These are phyloP conservation scores for Drosophila neonasuta DNA, from an alignment of 2,888 invertebrate genomes.

Conservation along the genomic window DNA sequence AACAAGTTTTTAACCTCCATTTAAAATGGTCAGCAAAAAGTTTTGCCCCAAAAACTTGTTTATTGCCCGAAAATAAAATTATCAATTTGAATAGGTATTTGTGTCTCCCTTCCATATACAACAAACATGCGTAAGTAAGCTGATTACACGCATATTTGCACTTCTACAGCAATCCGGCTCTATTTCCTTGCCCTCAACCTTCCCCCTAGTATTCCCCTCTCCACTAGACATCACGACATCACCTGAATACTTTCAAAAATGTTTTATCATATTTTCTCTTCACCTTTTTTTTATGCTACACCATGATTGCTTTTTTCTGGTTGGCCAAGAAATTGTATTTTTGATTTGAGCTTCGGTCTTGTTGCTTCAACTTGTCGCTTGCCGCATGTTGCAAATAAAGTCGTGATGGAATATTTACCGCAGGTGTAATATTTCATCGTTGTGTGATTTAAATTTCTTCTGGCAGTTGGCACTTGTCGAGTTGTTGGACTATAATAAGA, in stretches of 20 bases:
- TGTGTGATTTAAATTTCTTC: slow-evolving; percentile 61
- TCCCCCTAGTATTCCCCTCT: not conserved
- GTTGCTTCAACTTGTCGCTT: slow-evolving; percentile 3
- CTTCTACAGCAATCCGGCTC: slow-evolving; percentile 44
- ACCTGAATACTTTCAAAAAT: slow-evolving; percentile 40
- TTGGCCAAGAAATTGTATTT: slow-evolving; percentile 58
- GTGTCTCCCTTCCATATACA: slow-evolving; percentile 40
- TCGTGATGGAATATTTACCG: slow-evolving; percentile 64
- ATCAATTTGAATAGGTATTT: slow-evolving; percentile 29
- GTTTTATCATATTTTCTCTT: slow-evolving; percentile 53
- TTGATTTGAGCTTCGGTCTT: slow-evolving; percentile 51
- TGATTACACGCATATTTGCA: slow-evolving; percentile 79
- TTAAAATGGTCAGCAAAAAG: slow-evolving; percentile 31
- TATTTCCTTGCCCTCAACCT: slow-evolving; percentile 11
- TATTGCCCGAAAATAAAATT: slow-evolving; percentile 50
- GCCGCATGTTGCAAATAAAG: slow-evolving; percentile 42
- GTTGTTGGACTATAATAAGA: slow-evolving; percentile 56
- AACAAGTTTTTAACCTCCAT: slow-evolving; percentile 3
- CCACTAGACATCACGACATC: not conserved
- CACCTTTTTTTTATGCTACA: slow-evolving; percentile 26
- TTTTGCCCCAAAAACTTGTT: slow-evolving; percentile 25
- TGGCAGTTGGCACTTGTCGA: slow-evolving; percentile 45
- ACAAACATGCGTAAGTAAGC: slow-evolving; percentile 78
- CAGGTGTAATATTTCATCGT: slow-evolving; percentile 70
- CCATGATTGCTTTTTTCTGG: slow-evolving; percentile 66